Percentiles rank a stretch among this genome's conserved stretches.
Conservation (phyloP, 2,888 invertebrate genomes). For the Dromius quadrimaculatus region DNA sequence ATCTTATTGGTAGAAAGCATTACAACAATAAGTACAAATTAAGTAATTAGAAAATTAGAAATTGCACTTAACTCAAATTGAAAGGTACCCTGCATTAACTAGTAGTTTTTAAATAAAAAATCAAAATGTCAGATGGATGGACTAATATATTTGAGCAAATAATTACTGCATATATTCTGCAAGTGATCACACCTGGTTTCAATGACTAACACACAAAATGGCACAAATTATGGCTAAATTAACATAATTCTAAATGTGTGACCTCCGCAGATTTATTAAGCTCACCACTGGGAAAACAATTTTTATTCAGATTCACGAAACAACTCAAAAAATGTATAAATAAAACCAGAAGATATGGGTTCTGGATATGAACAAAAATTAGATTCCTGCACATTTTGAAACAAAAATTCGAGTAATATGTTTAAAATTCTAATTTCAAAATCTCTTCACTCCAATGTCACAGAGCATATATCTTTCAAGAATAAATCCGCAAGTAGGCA, state of each 20-base stretch:
- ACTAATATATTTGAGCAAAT: constrained; percentile 53
- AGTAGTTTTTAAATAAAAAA: constrained; percentile 41
- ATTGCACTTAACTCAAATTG: constrained; percentile 45
- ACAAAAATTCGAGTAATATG: too few relatives aligned
- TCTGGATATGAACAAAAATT: too few relatives aligned
- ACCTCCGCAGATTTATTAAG: constrained; percentile 45
- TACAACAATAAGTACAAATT: constrained; percentile 45
- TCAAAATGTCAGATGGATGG: constrained; percentile 50
- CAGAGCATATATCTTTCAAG: too few relatives aligned
- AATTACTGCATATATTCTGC: constrained; percentile 49
- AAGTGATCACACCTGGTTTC: constrained; percentile 50
- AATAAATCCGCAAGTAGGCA: too few relatives aligned
- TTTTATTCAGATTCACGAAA: constrained; percentile 38
- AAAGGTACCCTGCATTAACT: constrained; percentile 51
- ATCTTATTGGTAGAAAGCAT: constrained; percentile 24
- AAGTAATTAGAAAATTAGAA: constrained; percentile 29
- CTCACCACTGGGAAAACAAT: constrained; percentile 40
- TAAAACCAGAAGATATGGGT: too few relatives aligned
- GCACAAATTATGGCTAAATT: constrained; percentile 38
- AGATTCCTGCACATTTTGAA: too few relatives aligned
- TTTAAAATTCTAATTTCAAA: too few relatives aligned
- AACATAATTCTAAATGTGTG: constrained; percentile 36
- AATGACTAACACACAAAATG: constrained; percentile 26
- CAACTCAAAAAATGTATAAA: neutral
- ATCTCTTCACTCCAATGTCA: too few relatives aligned